These are phyloP conservation scores for Hypena proboscidalis DNA, from an alignment of 2,888 invertebrate species.

Conservation along the genomic window DNA sequence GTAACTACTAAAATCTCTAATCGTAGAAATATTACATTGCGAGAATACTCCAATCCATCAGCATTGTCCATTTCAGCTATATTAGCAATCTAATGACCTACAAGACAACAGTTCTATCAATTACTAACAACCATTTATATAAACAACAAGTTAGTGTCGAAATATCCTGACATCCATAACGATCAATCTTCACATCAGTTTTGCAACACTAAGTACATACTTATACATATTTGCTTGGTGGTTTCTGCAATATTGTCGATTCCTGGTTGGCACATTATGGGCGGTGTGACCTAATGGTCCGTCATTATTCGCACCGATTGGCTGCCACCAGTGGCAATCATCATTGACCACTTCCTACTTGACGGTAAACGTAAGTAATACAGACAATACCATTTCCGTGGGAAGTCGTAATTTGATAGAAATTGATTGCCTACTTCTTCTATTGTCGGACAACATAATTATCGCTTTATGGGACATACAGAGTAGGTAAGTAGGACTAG, in stretches of 20 bases:
- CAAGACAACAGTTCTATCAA: constrained; percentile 28
- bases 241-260: constrained; percentile 36
- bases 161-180: constrained; percentile 37
- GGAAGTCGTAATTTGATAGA: constrained; percentile 59
- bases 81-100: constrained; percentile 7
- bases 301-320: constrained; percentile 69
- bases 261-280: constrained; percentile 27
- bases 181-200: constrained; percentile 22
- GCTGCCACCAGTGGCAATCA: constrained; percentile 56
- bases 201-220: too few relatives aligned
- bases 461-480: constrained; percentile 7
- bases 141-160: constrained; percentile 15
- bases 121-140: constrained; percentile 31
- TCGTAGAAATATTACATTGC: too few relatives aligned
- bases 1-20: too few relatives aligned
- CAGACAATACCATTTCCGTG: constrained; percentile 64
- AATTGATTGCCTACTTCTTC: constrained; percentile 34
- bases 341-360: constrained; percentile 70
- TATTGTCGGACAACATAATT: constrained; percentile 18
- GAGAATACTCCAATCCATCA: too few relatives aligned
- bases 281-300: constrained; percentile 48
- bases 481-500: background rate
- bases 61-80: background rate
- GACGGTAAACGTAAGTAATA: constrained; percentile 52
- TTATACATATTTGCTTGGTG: background rate